Percentiles rank a stretch among this genome's conserved stretches.
These are phyloP conservation scores for Zosterops japonicus DNA, from an alignment of 2,113 vertebrate species.

Conservation along the genomic window DNA sequence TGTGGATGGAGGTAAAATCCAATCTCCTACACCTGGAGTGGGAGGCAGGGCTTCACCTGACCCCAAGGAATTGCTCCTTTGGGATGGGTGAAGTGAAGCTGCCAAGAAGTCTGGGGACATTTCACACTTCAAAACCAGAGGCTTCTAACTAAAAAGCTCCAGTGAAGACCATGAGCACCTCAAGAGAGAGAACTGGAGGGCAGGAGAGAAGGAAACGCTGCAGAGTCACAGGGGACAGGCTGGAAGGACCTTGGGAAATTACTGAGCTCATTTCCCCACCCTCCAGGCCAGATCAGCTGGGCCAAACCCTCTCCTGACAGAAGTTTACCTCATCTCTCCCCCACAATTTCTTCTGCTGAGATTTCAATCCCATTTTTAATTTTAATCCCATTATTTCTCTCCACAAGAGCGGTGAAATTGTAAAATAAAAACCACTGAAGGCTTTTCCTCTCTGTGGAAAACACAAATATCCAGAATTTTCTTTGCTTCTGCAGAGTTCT, in stretches of 20 bases:
- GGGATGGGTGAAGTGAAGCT: background rate
- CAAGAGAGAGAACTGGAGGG: background rate
- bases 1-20: background rate
- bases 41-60: background rate
- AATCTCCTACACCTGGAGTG: background rate
- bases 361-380: background rate
- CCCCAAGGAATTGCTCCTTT: background rate
- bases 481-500: background rate
- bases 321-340: background rate
- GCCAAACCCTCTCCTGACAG: background rate
- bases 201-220: background rate
- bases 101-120: background rate
- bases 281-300: background rate
- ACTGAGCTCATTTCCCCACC: background rate
- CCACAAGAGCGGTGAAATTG: background rate
- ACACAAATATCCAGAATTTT: background rate
- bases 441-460: background rate
- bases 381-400: background rate
- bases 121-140: background rate
- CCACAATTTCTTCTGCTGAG: background rate
- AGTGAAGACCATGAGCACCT: background rate
- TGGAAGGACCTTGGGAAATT: background rate
- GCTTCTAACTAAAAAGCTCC: background rate
- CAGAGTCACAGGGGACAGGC: background rate
- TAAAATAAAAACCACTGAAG: rapidly evolving